Conservation (phyloP, 2,113 vertebrate species). For the Phylloscopus trochilus region DNA sequence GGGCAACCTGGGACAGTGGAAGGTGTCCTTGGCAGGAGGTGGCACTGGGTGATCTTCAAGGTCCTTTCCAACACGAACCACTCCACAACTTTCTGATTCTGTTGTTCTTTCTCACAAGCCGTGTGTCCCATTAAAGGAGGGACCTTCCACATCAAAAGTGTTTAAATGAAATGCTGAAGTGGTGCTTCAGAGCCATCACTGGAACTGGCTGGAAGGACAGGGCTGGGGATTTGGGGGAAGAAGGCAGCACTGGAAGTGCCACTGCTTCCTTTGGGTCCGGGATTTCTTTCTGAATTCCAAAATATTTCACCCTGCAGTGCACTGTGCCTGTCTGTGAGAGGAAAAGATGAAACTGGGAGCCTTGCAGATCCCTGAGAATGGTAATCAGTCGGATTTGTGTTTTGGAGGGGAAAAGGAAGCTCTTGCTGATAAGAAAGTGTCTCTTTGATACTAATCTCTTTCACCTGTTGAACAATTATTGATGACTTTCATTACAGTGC, state of each 20-base stretch:
- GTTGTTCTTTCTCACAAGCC: neutral
- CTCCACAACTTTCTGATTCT: neutral
- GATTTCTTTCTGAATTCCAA: neutral
- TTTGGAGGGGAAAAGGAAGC: neutral
- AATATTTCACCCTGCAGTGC: neutral
- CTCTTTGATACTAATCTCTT: neutral
- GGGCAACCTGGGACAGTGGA: neutral
- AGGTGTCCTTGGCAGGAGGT: neutral
- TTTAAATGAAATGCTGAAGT: neutral
- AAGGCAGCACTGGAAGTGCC: neutral
- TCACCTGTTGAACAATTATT: slow-evolving; percentile 31
- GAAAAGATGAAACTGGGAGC: neutral
- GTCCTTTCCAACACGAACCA: neutral
- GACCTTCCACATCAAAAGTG: neutral
- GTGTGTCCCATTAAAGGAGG: neutral
- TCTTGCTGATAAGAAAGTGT: neutral
- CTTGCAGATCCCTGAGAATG: neutral
- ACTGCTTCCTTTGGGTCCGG: fast-evolving
- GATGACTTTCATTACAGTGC: slow-evolving; percentile 32
- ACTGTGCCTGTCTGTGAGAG: neutral
- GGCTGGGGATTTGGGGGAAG: neutral
- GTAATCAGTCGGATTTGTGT: neutral
- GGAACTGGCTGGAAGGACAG: neutral
- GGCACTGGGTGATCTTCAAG: neutral
- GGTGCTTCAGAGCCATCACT: neutral